These are phyloP conservation scores for Chloroclystis v-ata DNA, from an alignment of 2,888 invertebrate species.

Conservation along the genomic window DNA sequence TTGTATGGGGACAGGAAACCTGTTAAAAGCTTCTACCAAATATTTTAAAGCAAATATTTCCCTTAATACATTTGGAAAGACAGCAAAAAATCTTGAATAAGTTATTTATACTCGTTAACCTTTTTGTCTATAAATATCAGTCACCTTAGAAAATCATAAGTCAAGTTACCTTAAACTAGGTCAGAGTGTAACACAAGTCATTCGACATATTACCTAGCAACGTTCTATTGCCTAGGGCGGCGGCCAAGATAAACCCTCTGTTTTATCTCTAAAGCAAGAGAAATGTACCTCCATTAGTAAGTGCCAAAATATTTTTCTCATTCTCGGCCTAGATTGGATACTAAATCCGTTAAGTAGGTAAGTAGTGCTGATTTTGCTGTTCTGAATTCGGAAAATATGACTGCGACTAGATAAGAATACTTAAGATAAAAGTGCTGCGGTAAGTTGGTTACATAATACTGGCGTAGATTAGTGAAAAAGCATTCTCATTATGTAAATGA, in stretches of 20 bases:
- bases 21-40: no score
- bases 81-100: no score
- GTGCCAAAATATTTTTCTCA: constrained; percentile 28
- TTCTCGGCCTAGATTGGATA: constrained; percentile 18
- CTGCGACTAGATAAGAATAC: constrained; percentile 5
- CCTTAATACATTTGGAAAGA: no score
- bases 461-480: no score
- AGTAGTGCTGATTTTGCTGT: constrained; percentile 12
- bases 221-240: constrained; percentile 5
- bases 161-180: background rate
- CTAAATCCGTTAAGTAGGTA: no score
- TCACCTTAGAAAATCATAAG: background rate
- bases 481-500: no score
- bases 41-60: no score
- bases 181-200: background rate
- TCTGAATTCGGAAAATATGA: constrained; percentile 18
- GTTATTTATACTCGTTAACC: no score
- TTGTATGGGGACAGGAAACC: no score
- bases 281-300: constrained; percentile 29
- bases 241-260: constrained; percentile 21
- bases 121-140: no score
- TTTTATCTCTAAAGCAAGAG: constrained; percentile 29
- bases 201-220: background rate
- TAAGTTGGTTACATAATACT: no score
- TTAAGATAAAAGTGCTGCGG: background rate